Conservation (phyloP, 30 jellyfish, hydroid and myxozoan species). For the Turritopsis dohrnii region DNA sequence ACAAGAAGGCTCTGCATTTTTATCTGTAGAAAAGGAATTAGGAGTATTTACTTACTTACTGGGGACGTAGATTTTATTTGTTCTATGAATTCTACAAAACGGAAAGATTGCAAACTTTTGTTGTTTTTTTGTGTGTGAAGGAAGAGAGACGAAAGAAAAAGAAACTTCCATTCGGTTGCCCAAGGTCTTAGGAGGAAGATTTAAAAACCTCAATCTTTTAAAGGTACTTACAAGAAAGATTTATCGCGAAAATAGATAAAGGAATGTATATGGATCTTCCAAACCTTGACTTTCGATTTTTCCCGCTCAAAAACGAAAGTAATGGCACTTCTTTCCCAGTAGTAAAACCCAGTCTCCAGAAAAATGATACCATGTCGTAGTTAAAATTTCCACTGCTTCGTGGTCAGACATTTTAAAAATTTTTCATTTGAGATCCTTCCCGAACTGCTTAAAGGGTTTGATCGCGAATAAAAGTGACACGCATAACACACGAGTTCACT, state of each 20-base stretch:
- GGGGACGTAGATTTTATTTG: no score
- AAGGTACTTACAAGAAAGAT: neutral
- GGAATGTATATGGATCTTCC: neutral
- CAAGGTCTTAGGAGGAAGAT: no score
- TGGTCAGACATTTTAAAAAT: neutral
- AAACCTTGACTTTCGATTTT: neutral
- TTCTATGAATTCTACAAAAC: no score
- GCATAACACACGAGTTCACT: slow-evolving; percentile 19
- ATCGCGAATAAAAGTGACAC: slow-evolving; percentile 20
- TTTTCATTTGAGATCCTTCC: neutral
- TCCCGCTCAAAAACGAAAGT: slow-evolving; percentile 30
- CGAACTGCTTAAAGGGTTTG: neutral
- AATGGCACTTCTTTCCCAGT: neutral
- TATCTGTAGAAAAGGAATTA: no score
- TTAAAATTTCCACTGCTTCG: neutral
- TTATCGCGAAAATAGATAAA: neutral
- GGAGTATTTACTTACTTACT: no score
- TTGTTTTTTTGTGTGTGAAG: no score
- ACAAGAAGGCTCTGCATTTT: no score
- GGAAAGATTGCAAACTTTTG: no score
- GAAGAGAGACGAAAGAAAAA: no score
- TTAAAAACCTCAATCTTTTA: no score
- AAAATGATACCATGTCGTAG: neutral
- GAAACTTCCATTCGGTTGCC: no score
- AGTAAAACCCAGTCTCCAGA: neutral